These are phyloP conservation scores for Thymelicus sylvestris DNA, from an alignment of 2,888 invertebrate species.

Conservation along the genomic window DNA sequence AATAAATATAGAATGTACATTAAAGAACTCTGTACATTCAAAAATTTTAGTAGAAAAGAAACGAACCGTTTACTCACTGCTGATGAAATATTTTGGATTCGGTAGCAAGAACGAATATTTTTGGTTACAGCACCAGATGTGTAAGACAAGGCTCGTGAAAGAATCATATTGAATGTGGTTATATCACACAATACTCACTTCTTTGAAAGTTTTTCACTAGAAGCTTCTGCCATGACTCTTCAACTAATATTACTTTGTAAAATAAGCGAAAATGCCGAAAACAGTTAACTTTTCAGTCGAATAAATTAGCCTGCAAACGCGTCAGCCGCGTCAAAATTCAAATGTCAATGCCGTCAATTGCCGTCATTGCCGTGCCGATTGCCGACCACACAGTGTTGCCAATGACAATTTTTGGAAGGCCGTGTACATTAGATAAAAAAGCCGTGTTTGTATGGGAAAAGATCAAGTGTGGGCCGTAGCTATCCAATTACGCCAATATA, in stretches of 20 bases:
- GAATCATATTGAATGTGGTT: conserved; percentile 55
- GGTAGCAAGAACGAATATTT: conserved; percentile 54
- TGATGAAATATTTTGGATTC: conserved; percentile 59
- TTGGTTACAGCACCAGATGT: conserved; percentile 50
- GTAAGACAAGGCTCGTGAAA: conserved; percentile 54
- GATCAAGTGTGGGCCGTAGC: too few relatives aligned
- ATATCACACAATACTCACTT: conserved; percentile 84
- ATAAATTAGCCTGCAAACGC: too few relatives aligned
- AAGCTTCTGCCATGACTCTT: conserved; percentile 82
- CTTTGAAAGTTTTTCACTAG: conserved; percentile 87
- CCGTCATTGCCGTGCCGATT: too few relatives aligned
- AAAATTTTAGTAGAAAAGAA: conserved; percentile 40
- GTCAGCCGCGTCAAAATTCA: too few relatives aligned
- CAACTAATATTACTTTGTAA: conserved; percentile 1
- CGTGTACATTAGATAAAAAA: too few relatives aligned
- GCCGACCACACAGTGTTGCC: too few relatives aligned
- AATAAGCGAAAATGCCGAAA: not conserved
- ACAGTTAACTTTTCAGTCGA: not conserved
- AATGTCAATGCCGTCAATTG: too few relatives aligned
- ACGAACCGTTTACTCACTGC: conserved; percentile 74
- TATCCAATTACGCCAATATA: too few relatives aligned
- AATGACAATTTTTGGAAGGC: too few relatives aligned
- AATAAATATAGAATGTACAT: conserved; percentile 29
- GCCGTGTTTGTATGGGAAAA: too few relatives aligned
- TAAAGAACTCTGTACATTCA: conserved; percentile 36